Conservation (phyloP, 2,888 invertebrate species). For the Thymelicus lineola region DNA sequence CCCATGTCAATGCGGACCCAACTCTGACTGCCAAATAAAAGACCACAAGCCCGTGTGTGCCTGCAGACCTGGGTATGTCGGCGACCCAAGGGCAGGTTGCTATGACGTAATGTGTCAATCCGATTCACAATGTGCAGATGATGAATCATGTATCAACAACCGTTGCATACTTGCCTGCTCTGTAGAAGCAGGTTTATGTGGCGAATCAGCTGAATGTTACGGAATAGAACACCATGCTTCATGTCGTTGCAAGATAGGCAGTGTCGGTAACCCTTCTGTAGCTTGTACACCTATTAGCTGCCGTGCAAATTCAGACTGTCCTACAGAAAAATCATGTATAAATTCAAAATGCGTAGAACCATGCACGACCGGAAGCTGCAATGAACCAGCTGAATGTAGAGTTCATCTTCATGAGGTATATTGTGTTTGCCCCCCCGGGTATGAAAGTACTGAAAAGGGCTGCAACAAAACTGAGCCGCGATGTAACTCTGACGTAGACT, state of each 20-base stretch:
- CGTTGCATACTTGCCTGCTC: constrained; percentile 93
- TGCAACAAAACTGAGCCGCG: constrained; percentile 86
- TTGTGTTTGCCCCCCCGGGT: constrained; percentile 93
- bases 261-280: constrained; percentile 91
- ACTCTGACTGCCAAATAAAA: constrained; percentile 93
- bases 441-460: constrained; percentile 86
- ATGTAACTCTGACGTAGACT: constrained; percentile 92
- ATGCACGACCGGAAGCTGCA: constrained; percentile 89
- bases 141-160: constrained; percentile 93
- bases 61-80: constrained; percentile 92
- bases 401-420: constrained; percentile 91
- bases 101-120: constrained; percentile 89
- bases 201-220: constrained; percentile 91
- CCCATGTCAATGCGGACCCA: constrained; percentile 94
- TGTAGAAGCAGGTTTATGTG: constrained; percentile 89
- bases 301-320: constrained; percentile 92
- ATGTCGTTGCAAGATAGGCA: constrained; percentile 93
- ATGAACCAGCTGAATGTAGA: constrained; percentile 90
- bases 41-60: constrained; percentile 95
- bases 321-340: constrained; percentile 91
- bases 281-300: constrained; percentile 93
- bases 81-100: constrained; percentile 94
- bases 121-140: constrained; percentile 91
- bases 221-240: constrained; percentile 92
- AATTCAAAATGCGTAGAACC: constrained; percentile 92